phyloP scores from a whole-genome alignment of 1,140 invertebrate species.

The Aphelinus certus region DNA sequence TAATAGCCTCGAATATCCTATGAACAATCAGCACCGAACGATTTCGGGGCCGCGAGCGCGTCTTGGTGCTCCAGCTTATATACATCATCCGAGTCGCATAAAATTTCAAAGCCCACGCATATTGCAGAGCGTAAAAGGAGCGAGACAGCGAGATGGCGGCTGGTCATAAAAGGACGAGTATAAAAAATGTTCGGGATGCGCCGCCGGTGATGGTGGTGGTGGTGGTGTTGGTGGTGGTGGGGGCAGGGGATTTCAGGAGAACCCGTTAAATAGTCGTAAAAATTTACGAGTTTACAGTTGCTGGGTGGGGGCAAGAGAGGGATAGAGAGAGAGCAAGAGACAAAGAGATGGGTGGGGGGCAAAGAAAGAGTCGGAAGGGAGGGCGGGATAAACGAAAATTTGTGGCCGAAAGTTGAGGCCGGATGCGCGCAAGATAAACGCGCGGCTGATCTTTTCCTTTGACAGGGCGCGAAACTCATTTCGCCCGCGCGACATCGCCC shows the following conservation, averaged over 20 bases:
- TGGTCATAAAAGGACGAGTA: conserved; percentile 15
- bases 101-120: conserved; percentile 18
- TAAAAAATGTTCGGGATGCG: background rate
- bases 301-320: background rate
- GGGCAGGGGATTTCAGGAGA: background rate
- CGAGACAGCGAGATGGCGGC: background rate
- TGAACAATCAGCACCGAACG: background rate
- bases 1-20: conserved; percentile 4
- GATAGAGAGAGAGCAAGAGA: background rate
- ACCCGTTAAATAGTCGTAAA: conserved; percentile 31
- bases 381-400: conserved; percentile 30
- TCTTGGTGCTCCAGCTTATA: too few relatives aligned
- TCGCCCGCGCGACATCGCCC: conserved; percentile 2
- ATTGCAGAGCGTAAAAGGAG: background rate
- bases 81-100: too few relatives aligned
- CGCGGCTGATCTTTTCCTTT: conserved; percentile 23
- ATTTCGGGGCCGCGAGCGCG: background rate
- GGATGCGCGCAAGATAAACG: background rate
- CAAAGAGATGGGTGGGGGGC: background rate
- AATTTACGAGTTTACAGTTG: conserved; percentile 32
- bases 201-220: background rate
- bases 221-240: background rate
- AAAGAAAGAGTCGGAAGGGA: conserved; percentile 32
- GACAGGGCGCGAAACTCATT: background rate
- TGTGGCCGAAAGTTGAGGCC: conserved; percentile 17